These are phyloP conservation scores for Pachydiplax longipennis DNA, from an alignment of 2,888 invertebrate genomes.

Conservation along the genomic window DNA sequence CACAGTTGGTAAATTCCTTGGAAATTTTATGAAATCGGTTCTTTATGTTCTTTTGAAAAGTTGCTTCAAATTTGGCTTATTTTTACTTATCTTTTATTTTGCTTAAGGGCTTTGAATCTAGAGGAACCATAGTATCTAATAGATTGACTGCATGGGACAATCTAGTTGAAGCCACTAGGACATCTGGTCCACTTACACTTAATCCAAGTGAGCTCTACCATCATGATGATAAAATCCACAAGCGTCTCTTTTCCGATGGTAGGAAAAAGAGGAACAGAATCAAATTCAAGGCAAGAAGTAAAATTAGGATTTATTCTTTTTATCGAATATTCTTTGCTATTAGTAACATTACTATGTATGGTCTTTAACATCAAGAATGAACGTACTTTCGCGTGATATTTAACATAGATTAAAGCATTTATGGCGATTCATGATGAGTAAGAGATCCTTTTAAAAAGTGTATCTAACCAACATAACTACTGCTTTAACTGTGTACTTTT, in stretches of 20 bases:
- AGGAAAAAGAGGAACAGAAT: not conserved
- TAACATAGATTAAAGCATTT: too few relatives aligned
- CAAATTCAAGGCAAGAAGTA: not conserved
- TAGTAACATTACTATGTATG: not conserved
- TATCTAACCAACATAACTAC: too few relatives aligned
- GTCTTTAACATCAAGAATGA: not conserved
- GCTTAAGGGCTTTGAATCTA: slow-evolving; percentile 85
- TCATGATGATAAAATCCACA: slow-evolving; percentile 13
- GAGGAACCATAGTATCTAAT: slow-evolving; percentile 84
- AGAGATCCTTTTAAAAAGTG: too few relatives aligned
- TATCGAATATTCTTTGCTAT: not conserved
- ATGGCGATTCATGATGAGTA: too few relatives aligned
- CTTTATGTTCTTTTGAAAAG: not conserved
- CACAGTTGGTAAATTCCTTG: slow-evolving; percentile 71
- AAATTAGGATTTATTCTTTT: too few relatives aligned
- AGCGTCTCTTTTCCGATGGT: not conserved
- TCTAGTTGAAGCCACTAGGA: slow-evolving; percentile 76
- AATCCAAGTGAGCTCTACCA: slow-evolving; percentile 65
- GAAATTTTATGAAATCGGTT: not conserved
- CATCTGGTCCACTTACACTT: slow-evolving; percentile 72
- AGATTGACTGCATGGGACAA: slow-evolving; percentile 86
- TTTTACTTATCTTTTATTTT: slow-evolving; percentile 44
- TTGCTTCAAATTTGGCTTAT: not conserved
- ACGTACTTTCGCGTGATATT: too few relatives aligned
- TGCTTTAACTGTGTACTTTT: too few relatives aligned